phyloP scores from a whole-genome alignment of 2,797 vertebrate species.

The Megaceryle alcyon region DNA sequence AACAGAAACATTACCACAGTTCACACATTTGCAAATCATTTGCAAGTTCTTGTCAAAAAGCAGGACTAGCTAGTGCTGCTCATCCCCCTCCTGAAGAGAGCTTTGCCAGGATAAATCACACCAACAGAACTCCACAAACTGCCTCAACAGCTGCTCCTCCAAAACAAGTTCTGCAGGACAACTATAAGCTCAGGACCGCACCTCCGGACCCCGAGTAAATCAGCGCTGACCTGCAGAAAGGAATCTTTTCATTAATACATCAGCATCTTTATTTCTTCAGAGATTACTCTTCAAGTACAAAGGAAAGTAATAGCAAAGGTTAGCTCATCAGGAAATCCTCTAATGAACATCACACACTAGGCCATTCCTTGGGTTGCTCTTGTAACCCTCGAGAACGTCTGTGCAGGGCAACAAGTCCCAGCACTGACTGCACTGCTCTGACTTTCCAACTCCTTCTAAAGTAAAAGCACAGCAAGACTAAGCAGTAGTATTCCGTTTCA shows the following conservation, averaged over 20 bases:
- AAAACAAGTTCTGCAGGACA: neutral
- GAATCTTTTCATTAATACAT: neutral
- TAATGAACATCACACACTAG: neutral
- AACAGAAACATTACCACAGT: neutral
- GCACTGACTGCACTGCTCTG: neutral
- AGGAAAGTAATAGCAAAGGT: neutral
- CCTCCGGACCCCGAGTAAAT: fast-evolving
- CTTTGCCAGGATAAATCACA: neutral
- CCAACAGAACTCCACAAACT: neutral
- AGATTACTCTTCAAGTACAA: neutral
- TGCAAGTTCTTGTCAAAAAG: neutral
- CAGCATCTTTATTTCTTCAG: neutral
- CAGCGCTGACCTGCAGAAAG: neutral
- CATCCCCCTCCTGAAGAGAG: neutral
- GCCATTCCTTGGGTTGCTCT: neutral
- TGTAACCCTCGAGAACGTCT: neutral
- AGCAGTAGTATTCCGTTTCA: neutral
- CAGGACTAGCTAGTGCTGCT: neutral
- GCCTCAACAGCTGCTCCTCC: neutral
- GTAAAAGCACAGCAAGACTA: neutral
- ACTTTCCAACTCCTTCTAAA: neutral
- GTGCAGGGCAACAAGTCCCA: neutral
- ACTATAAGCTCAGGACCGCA: neutral
- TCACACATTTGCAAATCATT: neutral
- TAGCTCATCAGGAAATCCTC: neutral